Evolutionary conservation across 53 echinoderm and acorn worm genomes (phyloP).

Genomic region (Echinarachnius parma): DNA sequence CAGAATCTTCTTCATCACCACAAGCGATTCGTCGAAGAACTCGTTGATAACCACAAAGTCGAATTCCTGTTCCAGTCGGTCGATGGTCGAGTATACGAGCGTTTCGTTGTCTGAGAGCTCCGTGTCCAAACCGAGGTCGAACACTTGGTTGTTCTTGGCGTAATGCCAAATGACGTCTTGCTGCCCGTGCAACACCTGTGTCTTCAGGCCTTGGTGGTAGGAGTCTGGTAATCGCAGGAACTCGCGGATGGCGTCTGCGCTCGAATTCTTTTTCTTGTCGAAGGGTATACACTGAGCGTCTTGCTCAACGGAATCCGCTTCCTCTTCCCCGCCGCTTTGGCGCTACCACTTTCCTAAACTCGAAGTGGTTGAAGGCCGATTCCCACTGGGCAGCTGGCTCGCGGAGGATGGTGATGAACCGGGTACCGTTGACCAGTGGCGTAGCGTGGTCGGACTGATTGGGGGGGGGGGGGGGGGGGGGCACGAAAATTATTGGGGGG

Average conservation of each 20-base stretch:
- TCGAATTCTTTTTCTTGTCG: neutral
- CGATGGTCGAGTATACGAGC: neutral
- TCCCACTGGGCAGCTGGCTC: too few relatives aligned
- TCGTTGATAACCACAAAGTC: conserved; percentile 17
- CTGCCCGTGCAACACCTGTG: neutral
- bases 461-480: too few relatives aligned
- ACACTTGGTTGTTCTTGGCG: conserved; percentile 10
- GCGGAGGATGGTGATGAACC: too few relatives aligned
- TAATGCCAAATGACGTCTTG: too few relatives aligned
- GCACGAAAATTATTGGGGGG: too few relatives aligned
- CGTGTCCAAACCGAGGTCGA: conserved; percentile 7
- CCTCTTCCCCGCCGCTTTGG: too few relatives aligned
- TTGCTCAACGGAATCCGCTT: too few relatives aligned
- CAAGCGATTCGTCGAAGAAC: conserved; percentile 11
- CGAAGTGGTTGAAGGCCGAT: too few relatives aligned
- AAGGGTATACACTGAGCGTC: too few relatives aligned
- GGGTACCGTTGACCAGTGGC: too few relatives aligned
- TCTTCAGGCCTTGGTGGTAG: neutral
- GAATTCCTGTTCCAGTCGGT: neutral
- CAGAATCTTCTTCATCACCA: conserved; percentile 7
- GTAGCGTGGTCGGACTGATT: too few relatives aligned
- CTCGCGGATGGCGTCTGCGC: neutral
- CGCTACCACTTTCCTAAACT: too few relatives aligned
- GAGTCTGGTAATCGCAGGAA: neutral
- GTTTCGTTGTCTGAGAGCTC: neutral